These are phyloP conservation scores for Nansenia antarctica DNA, from an alignment of 2,113 vertebrate species.

Conservation along the genomic window DNA sequence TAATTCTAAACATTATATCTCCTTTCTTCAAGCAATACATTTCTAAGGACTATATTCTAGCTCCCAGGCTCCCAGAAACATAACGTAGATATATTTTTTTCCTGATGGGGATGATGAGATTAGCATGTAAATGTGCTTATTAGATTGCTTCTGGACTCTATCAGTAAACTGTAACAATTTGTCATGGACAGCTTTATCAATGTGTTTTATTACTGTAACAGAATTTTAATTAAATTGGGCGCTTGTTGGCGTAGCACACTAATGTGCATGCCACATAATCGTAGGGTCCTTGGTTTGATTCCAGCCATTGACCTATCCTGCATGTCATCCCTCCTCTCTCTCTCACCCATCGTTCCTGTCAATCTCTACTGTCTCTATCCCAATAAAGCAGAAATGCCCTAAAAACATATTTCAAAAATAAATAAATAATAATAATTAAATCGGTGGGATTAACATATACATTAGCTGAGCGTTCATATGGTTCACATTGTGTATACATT, in stretches of 20 bases:
- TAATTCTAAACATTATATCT: no score
- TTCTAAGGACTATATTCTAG: no score
- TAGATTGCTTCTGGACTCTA: neutral
- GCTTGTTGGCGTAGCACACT: no score
- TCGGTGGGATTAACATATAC: neutral
- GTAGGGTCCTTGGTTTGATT: no score
- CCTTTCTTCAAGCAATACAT: no score
- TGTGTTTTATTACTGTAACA: neutral
- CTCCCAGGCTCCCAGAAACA: neutral
- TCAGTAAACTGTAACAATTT: neutral
- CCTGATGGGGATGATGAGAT: neutral
- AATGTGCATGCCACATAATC: no score
- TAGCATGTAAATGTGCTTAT: neutral
- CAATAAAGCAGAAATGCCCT: no score
- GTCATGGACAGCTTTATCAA: neutral
- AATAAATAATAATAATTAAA: neutral
- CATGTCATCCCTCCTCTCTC: no score
- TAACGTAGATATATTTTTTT: neutral
- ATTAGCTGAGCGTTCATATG: neutral
- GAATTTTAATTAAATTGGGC: neutral
- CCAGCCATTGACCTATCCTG: no score
- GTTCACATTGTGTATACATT: neutral
- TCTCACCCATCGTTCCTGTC: no score
- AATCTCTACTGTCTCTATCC: no score
- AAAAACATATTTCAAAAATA: no score